A percentile compares a stretch with the other conserved stretches of the same genome.
phyloP scores from a whole-genome alignment of 2,888 invertebrate genomes.

The Chymomyza amoena region DNA sequence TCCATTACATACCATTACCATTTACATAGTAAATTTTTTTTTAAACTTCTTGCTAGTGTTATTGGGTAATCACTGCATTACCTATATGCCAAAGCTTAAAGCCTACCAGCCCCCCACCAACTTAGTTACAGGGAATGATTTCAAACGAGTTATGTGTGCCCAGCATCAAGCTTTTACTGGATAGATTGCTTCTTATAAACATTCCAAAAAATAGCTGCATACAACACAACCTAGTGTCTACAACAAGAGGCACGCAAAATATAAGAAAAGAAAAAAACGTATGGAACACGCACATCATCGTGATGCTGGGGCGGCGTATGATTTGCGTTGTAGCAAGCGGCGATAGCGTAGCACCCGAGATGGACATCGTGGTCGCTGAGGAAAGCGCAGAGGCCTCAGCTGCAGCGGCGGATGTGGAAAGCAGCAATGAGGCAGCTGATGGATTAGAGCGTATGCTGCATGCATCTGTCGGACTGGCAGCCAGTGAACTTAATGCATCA shows the following conservation, averaged over 20 bases:
- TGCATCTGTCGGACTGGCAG: constrained; percentile 77
- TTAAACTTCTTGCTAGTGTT: too few relatives aligned
- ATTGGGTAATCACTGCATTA: too few relatives aligned
- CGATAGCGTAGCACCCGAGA: constrained; percentile 74
- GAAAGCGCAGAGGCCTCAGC: constrained; percentile 60
- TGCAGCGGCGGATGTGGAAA: constrained; percentile 71
- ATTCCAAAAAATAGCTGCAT: not conserved
- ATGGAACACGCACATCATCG: constrained; percentile 78
- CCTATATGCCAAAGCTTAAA: too few relatives aligned
- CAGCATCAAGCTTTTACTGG: not conserved
- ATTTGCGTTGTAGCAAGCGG: constrained; percentile 78
- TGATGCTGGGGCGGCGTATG: constrained; percentile 79
- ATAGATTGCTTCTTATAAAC: not conserved
- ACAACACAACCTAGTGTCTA: not conserved
- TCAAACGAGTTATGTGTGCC: too few relatives aligned
- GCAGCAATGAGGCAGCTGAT: constrained; percentile 74
- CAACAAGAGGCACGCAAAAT: constrained; percentile 33
- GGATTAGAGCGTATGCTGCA: constrained; percentile 78
- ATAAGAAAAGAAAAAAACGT: constrained; percentile 36
- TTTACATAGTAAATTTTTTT: too few relatives aligned
- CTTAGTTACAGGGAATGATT: too few relatives aligned
- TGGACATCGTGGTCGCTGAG: constrained; percentile 53
- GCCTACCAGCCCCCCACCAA: too few relatives aligned
- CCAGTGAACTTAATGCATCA: constrained; percentile 74
- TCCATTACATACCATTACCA: too few relatives aligned